These are phyloP conservation scores for Paratilapia polleni DNA, from an alignment of 2,113 vertebrate genomes.

Conservation along the genomic window DNA sequence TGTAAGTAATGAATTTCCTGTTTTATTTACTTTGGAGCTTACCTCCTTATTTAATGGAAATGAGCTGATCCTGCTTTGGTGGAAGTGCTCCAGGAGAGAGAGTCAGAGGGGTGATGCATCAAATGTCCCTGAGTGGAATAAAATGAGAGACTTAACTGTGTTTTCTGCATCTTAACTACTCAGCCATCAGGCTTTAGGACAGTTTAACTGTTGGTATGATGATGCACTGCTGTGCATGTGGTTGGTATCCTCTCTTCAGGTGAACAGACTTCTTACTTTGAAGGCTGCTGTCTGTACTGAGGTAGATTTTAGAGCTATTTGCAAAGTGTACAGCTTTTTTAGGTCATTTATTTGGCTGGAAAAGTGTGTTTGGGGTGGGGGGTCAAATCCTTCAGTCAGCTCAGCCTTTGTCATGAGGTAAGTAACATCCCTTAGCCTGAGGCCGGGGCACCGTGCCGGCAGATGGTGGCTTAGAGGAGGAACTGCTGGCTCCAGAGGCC, in stretches of 20 bases:
- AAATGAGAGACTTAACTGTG: not conserved
- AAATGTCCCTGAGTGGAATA: not conserved
- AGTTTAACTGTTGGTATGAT: not conserved
- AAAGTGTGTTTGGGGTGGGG: not conserved
- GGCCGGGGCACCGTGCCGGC: not conserved
- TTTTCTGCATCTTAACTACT: not conserved
- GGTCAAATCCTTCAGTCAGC: not conserved
- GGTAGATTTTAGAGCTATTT: not conserved
- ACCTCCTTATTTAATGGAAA: not conserved
- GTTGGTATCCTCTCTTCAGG: too few relatives aligned
- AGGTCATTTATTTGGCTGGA: not conserved
- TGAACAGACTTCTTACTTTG: not conserved
- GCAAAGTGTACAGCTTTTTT: not conserved
- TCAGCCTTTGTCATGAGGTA: not conserved
- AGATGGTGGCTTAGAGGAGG: not conserved
- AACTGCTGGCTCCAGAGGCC: not conserved
- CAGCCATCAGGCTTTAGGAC: not conserved
- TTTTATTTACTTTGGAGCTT: not conserved
- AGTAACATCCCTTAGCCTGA: not conserved
- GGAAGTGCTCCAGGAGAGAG: not conserved
- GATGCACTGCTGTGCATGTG: rapidly evolving
- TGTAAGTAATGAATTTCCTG: not conserved
- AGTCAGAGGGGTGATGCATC: not conserved
- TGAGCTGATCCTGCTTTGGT: not conserved
- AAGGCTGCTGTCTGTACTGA: not conserved